Percentiles rank a stretch among this genome's conserved stretches.
These are phyloP conservation scores for Brevimyrus niger DNA, from an alignment of 2,113 vertebrate species.

Conservation along the genomic window DNA sequence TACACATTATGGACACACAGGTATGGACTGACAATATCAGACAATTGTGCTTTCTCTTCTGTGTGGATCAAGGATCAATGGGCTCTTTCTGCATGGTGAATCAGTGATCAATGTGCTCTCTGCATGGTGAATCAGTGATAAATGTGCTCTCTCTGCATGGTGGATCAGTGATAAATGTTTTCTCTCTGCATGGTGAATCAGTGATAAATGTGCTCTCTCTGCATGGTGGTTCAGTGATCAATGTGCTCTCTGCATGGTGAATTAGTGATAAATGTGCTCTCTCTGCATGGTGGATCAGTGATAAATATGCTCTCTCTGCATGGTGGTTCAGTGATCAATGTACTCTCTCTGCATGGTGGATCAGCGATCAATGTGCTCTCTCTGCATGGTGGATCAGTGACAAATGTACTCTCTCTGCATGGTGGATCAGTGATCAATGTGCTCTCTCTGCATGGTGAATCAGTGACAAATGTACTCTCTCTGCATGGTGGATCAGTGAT, in stretches of 20 bases:
- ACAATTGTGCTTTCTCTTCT: not conserved
- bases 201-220: not conserved
- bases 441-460: not conserved
- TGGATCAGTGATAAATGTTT: not conserved
- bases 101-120: not conserved
- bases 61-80: not conserved
- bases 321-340: not conserved
- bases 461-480: not conserved
- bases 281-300: not conserved
- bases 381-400: not conserved
- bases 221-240: not conserved
- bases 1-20: not conserved
- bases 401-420: not conserved
- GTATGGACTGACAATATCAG: not conserved
- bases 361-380: not conserved
- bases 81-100: not conserved
- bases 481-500: not conserved
- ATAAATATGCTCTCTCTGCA: not conserved
- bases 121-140: not conserved
- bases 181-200: not conserved
- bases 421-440: not conserved
- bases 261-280: not conserved
- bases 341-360: not conserved
- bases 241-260: not conserved
- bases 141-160: not conserved